Evolutionary conservation across 2,113 vertebrate genomes (phyloP).

Genomic region (Struthio camelus): DNA sequence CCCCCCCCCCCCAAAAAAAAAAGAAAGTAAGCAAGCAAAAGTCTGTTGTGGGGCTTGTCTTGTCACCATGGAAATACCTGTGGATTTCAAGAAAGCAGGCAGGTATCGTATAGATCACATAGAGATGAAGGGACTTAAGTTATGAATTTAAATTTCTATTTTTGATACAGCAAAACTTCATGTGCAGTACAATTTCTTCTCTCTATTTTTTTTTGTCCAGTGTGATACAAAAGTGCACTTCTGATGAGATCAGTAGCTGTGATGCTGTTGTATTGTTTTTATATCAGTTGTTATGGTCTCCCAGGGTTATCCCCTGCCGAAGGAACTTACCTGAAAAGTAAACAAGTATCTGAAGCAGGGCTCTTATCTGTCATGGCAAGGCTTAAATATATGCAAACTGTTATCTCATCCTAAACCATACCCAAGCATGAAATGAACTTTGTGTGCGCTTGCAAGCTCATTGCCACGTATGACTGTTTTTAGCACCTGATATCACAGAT

Average conservation of each 20-base stretch:
- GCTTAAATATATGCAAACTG: neutral
- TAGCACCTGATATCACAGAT: neutral
- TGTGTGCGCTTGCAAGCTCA: neutral
- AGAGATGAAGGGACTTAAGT: neutral
- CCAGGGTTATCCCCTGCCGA: neutral
- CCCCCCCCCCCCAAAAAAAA: too few species aligned
- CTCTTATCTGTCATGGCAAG: accelerated
- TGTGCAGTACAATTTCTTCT: too few species aligned
- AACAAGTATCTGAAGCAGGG: neutral
- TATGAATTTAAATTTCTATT: neutral
- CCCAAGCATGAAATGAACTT: neutral
- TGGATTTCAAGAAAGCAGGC: neutral
- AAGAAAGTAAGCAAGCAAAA: too few species aligned
- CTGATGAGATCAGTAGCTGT: accelerated
- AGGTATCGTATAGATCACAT: neutral
- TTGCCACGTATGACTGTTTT: neutral
- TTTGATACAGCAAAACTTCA: neutral
- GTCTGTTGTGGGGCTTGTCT: neutral
- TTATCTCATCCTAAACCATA: neutral
- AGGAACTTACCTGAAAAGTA: neutral
- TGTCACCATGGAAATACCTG: neutral
- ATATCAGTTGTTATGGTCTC: accelerated
- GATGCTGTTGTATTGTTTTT: neutral
- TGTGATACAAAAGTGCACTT: too few species aligned
- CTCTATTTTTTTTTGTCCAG: accelerated